Conservation (phyloP, 1,140 invertebrate genomes). For the Sycobia sp. region DNA sequence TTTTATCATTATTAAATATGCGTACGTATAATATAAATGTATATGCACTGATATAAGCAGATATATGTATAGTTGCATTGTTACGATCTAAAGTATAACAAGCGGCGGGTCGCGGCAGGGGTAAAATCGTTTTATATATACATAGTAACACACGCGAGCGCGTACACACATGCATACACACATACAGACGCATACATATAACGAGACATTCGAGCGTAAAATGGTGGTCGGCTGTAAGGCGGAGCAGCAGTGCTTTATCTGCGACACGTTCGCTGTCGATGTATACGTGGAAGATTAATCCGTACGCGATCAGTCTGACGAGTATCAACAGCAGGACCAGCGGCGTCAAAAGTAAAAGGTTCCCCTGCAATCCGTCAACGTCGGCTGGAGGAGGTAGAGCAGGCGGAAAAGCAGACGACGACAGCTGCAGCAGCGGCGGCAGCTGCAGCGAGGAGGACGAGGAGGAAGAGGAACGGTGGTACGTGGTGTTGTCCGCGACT, state of each 20-base stretch:
- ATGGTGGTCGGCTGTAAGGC: slow-evolving; percentile 28
- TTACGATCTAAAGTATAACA: too few relatives aligned
- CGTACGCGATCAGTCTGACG: not conserved
- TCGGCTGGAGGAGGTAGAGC: not conserved
- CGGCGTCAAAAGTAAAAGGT: not conserved
- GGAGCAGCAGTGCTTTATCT: too few relatives aligned
- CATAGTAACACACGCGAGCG: too few relatives aligned
- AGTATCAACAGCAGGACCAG: not conserved
- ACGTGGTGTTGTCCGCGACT: slow-evolving; percentile 20
- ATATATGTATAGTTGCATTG: too few relatives aligned
- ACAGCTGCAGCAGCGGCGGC: not conserved
- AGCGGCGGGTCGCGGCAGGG: too few relatives aligned
- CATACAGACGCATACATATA: not conserved
- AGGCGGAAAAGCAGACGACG: slow-evolving; percentile 1
- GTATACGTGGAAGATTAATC: slow-evolving; percentile 29
- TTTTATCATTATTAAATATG: too few relatives aligned
- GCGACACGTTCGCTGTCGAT: slow-evolving; percentile 21
- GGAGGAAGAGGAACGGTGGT: too few relatives aligned
- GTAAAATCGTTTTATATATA: too few relatives aligned
- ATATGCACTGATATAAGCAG: too few relatives aligned
- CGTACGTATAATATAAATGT: not conserved
- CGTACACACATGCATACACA: not conserved
- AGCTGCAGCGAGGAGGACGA: slow-evolving; percentile 6
- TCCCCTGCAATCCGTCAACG: not conserved
- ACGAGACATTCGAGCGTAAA: slow-evolving; percentile 20